Evolutionary conservation across 2,888 invertebrate species (phyloP), one percentile per base, ranked within the genome.

Genomic region (Plebejus argus): DNA sequence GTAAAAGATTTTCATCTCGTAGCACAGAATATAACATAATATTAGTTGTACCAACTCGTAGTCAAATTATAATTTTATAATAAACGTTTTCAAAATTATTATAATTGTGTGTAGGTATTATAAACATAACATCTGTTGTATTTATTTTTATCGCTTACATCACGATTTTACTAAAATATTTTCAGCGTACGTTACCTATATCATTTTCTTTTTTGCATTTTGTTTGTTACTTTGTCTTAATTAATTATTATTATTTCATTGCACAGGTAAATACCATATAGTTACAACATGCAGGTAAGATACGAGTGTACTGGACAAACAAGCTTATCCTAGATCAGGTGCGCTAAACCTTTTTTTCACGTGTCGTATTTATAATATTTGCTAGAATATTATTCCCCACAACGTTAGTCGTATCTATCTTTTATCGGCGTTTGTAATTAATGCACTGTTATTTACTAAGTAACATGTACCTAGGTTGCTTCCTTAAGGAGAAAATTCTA

Each of bases 251-350:
- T 66, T 28, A 66, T 66, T 28, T 66, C 28, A 66, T 66, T 33
- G 66, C 6, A 5, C 5, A 28, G 66, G 33, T 33, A 66, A 28
- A 28, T 66, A 28, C 15, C 6, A 66, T 28, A 15, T 66, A 4
- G 33, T 66, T 18, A 53, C 53, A 66, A 33, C 23, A 15, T 33
- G 28, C 4, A 15, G 28, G 28, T 66, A 33, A 66, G 15, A 28
- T 66, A 66, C 28, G 66, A 12, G 28, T 66, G 33, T 66, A 66
- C 66, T 66, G 66, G 66, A 66, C 66, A 28, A 66, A 66, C 66
- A 4, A 66, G 66, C 61, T 61, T 61, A 66, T 66, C 28, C 28
- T 66, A 28, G 28, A 66, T 28, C 66, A 66, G 66, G 5, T 28
- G 15, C 18, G 15, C 28, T 33, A 33, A 66, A 66, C 66, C 66